Evolutionary conservation across 2,113 vertebrate species (phyloP).

Genomic region (Triplophysa tibetana): DNA sequence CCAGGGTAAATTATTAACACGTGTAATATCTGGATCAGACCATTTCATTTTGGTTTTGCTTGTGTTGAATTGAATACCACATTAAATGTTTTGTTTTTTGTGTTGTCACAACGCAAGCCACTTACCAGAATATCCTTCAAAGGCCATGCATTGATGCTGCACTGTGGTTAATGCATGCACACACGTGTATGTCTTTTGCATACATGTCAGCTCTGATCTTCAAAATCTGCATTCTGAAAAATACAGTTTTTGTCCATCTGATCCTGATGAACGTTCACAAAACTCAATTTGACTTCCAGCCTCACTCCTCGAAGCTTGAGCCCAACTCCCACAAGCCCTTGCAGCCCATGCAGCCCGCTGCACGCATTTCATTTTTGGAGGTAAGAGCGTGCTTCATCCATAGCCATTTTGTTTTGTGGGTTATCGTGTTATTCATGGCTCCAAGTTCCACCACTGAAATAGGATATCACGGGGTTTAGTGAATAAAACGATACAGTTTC

Average conservation of each 20-base stretch:
- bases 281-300: slow-evolving; percentile 97
- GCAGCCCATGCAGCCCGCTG: slow-evolving; percentile 98
- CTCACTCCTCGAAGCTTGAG: slow-evolving; percentile 98
- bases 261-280: slow-evolving; percentile 64
- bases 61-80: not conserved
- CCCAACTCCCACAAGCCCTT: slow-evolving; percentile 98
- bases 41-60: not conserved
- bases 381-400: slow-evolving; percentile 80
- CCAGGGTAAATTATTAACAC: slow-evolving; percentile 1
- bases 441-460: slow-evolving; percentile 8
- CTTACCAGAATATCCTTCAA: not conserved
- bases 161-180: slow-evolving; percentile 53
- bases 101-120: not conserved
- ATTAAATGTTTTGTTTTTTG: not conserved
- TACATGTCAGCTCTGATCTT: not conserved
- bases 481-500: not conserved
- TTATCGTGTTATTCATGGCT: slow-evolving; percentile 6
- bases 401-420: slow-evolving; percentile 54
- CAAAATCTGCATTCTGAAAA: slow-evolving; percentile 5
- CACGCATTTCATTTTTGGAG: slow-evolving; percentile 99
- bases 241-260: not conserved
- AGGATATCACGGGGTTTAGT: slow-evolving; percentile 4
- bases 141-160: slow-evolving; percentile 33
- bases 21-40: not conserved
- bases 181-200: slow-evolving; percentile 13